A percentile compares a stretch with the other conserved stretches of the same genome.
These are phyloP conservation scores for Notothenia coriiceps DNA, from an alignment of 2,113 vertebrate genomes.

Conservation along the genomic window DNA sequence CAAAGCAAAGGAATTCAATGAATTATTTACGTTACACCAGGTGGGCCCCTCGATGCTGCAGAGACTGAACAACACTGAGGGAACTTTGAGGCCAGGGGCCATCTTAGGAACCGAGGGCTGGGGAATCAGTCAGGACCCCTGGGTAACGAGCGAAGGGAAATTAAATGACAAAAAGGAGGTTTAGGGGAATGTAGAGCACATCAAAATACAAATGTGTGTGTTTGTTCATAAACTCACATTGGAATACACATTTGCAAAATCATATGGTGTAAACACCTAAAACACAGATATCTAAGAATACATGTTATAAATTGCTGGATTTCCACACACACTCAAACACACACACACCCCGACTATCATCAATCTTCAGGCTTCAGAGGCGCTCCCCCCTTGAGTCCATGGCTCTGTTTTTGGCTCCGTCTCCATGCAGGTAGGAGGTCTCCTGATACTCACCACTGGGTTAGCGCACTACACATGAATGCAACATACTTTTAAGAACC, in stretches of 20 bases:
- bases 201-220: conserved; percentile 34
- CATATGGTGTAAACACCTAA: conserved; percentile 14
- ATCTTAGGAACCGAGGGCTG: conserved; percentile 39
- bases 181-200: conserved; percentile 32
- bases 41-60: conserved; percentile 64
- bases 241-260: neutral
- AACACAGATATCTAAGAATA: conserved; percentile 45
- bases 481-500: conserved; percentile 73
- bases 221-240: neutral
- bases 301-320: conserved; percentile 33
- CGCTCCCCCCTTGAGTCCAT: conserved; percentile 77
- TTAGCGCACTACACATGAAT: conserved; percentile 76
- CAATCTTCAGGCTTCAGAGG: conserved; percentile 83
- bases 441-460: conserved; percentile 83
- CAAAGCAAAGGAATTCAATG: conserved; percentile 74
- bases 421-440: conserved; percentile 82
- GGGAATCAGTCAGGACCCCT: conserved; percentile 62
- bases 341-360: conserved; percentile 75
- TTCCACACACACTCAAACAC: conserved; percentile 19
- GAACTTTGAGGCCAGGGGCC: conserved; percentile 69
- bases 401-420: conserved; percentile 83
- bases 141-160: conserved; percentile 72
- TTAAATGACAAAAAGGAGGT: conserved; percentile 72
- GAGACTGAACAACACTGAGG: conserved; percentile 58
- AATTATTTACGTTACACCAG: conserved; percentile 79